Base-by-base conservation (phyloP, 2,888 invertebrate species). In the Acronicta leporina region DNA sequence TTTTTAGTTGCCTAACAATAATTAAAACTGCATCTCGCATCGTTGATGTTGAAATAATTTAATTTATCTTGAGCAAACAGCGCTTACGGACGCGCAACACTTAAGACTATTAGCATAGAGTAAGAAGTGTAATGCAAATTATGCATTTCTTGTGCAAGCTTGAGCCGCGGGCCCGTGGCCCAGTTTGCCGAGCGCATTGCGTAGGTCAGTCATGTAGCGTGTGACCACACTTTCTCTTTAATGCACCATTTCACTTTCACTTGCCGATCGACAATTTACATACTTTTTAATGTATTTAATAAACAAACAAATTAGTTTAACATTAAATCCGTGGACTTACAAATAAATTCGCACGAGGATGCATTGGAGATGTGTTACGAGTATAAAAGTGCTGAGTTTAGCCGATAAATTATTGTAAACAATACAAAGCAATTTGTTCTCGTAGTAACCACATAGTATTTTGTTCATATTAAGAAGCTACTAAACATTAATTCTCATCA, bases 171-270 rank as follows among this genome's bases (percentile, higher is more conserved):
- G 89, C 89, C 74, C 85, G 82, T 89, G 91, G 86, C 90, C 90
- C 75, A 89, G 87, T 87, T 91, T 75, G 71, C 71, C 55, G 80
- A 82, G 81, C 86, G 87, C 87, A 87, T 89, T 91, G 91, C 91
- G 92, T 92, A 91, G 92, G 92, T 91, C 91, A 92, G 88, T 87
- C 88, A 87, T 85, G 79, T 79, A 64, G 75, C 84, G 79, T 77
- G 80, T 76, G 79, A 77, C 82, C 81, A 81, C 77, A 89, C 92
- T 92, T 92, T 92, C 92, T 86, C 90, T 76, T 75, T 81, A 82
- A 79, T 75, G 76, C 77, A 73, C 79, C 84, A 85, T 84, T 91
- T 89, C 84, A 88, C 92, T 92, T 92, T 91, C 88, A 85, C 88
- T 87, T 42, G 48, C 63, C 76, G 73, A 83, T 81, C 68, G 46